Evolutionary conservation across 2,113 vertebrate genomes (phyloP).

Genomic region (Neoarius graeffei): DNA sequence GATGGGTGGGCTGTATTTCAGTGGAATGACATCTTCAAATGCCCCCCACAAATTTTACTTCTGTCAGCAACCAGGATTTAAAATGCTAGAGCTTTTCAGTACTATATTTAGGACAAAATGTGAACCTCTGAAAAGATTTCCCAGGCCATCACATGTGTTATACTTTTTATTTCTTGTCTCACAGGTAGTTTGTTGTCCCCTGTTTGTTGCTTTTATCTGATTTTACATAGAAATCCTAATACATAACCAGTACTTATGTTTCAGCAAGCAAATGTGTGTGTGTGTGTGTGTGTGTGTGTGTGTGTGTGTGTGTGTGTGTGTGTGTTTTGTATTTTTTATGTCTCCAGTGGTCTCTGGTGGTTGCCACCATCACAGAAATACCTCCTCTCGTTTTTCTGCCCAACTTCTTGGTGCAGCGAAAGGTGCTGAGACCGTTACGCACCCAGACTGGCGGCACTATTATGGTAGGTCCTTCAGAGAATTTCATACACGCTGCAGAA

Average conservation of each 20-base stretch:
- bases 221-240: neutral
- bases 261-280: conserved; percentile 26
- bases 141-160: conserved; percentile 17
- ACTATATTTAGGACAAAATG: neutral
- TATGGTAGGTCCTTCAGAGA: conserved; percentile 78
- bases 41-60: neutral
- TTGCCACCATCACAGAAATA: conserved; percentile 95
- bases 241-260: neutral
- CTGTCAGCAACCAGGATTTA: neutral
- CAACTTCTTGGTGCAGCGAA: conserved; percentile 94
- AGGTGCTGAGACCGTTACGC: conserved; percentile 86
- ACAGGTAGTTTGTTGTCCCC: neutral
- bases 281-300: conserved; percentile 22
- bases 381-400: conserved; percentile 90
- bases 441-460: conserved; percentile 96
- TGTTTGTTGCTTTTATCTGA: conserved; percentile 1
- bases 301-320: conserved; percentile 31
- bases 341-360: conserved; percentile 88
- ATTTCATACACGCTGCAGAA: neutral
- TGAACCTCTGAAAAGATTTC: neutral
- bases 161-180: conserved; percentile 10
- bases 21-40: neutral
- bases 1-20: neutral
- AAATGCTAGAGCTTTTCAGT: neutral
- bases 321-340: neutral